These are phyloP conservation scores for Halcyon smyrnensis DNA, from an alignment of 2,797 vertebrate species.

Conservation along the genomic window DNA sequence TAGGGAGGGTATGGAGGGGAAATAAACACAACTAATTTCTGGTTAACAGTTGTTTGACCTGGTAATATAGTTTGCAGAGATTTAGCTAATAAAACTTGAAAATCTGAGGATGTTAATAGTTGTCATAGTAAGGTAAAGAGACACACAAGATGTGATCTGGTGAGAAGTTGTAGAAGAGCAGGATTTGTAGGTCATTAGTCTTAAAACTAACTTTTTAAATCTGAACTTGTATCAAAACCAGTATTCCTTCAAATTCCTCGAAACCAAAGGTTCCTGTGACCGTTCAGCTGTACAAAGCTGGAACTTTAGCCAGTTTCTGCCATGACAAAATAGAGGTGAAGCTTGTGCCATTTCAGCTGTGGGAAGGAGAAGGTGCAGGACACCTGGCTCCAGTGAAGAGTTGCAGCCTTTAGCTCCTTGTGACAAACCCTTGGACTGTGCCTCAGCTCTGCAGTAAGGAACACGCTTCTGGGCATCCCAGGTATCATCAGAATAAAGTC, in stretches of 20 bases:
- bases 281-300: background rate
- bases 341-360: background rate
- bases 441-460: fast-evolving
- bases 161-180: background rate
- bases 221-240: background rate
- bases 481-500: background rate
- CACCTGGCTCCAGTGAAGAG: background rate
- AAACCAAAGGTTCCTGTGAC: background rate
- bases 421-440: background rate
- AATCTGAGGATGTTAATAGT: background rate
- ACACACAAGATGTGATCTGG: background rate
- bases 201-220: background rate
- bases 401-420: background rate
- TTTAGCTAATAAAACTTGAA: background rate
- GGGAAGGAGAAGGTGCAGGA: background rate
- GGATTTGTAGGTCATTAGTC: background rate
- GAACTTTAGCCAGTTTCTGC: background rate
- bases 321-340: background rate
- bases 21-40: background rate
- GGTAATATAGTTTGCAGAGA: background rate
- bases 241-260: background rate
- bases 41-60: background rate
- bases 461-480: background rate
- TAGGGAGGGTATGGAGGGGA: too few species aligned
- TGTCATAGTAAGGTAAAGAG: background rate